Base-by-base conservation (phyloP, 2,113 vertebrate species). In the Clarias batrachus region DNA sequence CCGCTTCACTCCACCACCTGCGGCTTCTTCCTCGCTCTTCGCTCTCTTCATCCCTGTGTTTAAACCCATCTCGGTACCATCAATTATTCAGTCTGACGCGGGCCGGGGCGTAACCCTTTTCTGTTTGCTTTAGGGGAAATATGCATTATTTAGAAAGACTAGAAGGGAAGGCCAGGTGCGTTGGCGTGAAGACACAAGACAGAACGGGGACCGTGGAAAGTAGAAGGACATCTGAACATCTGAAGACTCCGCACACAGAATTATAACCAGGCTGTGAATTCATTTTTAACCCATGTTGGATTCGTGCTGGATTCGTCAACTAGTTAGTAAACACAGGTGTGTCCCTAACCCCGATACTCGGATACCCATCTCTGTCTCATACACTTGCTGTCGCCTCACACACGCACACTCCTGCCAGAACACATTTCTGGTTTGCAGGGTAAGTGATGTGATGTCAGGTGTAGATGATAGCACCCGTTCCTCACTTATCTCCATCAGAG, bases 71-170 rank as follows among this genome's bases (percentile, higher is more conserved):
- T 66, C 56, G 7, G 27, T 11, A 21, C 57, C 13, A 41, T 86
- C 3, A 85, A 88, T 90, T 78, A 89, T 90, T 89, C 79, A 88
- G 48, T 52, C 30, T 54, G 48, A n/a, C 30, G 52, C 30, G 56
- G 76, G 65, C n/a, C 19, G 16, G 62, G 59, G 59, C 21, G 74
- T 65, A 48, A 30, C 70, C 25, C 27, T 70, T 25, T 60, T 87
- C 66, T 85, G 68, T 86, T 74, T 82, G 59, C 70, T 9, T 62
- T 56, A 23, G 77, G 82, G 16, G 25, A 62, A 41, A 60, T 59
- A 86, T 88, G 81, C 83, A 86, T 90, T 86, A 90, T 86, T 88
- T 63, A 88, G 63, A 30, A 70, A 48, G 41, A 41, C 73, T 66
- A 60, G 25, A 78, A 54, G 73, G 63, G 56, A 54, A 56, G 71